Evolutionary conservation across 2,888 invertebrate species (phyloP).

Genomic region (Megastigmus dorsalis): DNA sequence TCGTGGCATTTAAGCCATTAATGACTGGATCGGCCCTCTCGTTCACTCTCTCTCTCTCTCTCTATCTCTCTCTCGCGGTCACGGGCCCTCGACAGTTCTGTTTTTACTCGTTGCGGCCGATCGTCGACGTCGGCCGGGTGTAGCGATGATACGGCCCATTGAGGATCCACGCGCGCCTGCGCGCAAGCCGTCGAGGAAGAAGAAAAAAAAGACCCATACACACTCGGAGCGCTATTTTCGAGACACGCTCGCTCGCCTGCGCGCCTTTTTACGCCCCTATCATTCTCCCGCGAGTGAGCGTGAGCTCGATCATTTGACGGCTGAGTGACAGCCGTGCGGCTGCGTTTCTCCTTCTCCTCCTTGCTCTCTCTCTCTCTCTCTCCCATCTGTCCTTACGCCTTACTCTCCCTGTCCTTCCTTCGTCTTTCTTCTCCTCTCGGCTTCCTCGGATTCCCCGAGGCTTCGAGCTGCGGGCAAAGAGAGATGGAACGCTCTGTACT

Average conservation of each 20-base stretch:
- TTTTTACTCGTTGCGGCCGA: constrained; percentile 50
- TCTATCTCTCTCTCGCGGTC: constrained; percentile 55
- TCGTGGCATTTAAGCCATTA: constrained; percentile 35
- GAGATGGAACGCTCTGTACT: neutral
- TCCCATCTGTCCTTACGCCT: constrained; percentile 49
- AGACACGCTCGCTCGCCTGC: neutral
- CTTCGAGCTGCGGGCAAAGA: neutral
- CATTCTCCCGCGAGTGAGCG: constrained; percentile 25
- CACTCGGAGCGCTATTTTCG: constrained; percentile 29
- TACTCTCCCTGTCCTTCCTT: constrained; percentile 10
- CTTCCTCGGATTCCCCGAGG: constrained; percentile 7
- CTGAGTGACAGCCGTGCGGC: constrained; percentile 65
- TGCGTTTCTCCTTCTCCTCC: constrained; percentile 49
- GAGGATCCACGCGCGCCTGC: constrained; percentile 2
- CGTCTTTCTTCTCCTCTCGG: neutral
- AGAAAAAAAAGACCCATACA: neutral
- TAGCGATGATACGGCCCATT: constrained; percentile 50
- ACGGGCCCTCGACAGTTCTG: constrained; percentile 57
- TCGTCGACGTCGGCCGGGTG: constrained; percentile 7
- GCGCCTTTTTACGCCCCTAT: constrained; percentile 47
- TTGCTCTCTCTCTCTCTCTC: constrained; percentile 44
- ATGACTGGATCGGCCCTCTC: constrained; percentile 19
- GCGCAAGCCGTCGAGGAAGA: neutral
- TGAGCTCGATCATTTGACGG: constrained; percentile 61
- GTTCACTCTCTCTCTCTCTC: constrained; percentile 55